phyloP scores from a whole-genome alignment of 2,113 vertebrate genomes.

The Rynchops niger region DNA sequence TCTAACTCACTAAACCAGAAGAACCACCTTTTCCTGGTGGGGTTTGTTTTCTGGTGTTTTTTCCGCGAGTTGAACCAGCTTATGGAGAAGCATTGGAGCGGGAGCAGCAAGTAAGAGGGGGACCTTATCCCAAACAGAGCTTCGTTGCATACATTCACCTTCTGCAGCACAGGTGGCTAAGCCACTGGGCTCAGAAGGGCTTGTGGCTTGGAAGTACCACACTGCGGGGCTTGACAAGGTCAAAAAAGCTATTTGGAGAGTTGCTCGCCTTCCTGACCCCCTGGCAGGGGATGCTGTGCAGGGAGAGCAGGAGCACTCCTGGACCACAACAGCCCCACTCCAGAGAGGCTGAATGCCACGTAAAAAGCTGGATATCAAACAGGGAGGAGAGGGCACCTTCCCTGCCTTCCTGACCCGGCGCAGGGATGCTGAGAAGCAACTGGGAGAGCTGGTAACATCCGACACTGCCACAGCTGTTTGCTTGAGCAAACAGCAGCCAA shows the following conservation, averaged over 20 bases:
- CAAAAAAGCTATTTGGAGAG: neutral
- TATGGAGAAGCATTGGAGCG: rapidly evolving
- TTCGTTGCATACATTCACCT: too few relatives aligned
- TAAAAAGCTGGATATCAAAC: neutral
- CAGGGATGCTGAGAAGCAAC: neutral
- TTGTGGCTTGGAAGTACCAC: neutral
- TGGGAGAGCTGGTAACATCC: neutral
- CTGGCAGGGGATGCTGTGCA: neutral
- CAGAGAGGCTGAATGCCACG: neutral
- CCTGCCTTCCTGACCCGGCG: neutral
- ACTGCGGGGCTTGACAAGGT: rapidly evolving
- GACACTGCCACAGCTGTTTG: neutral
- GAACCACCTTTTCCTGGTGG: neutral
- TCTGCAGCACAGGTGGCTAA: neutral
- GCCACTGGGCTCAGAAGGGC: neutral
- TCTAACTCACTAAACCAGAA: neutral
- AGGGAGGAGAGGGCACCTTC: neutral
- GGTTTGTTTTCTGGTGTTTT: neutral
- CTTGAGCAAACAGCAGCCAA: neutral
- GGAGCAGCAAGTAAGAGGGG: neutral
- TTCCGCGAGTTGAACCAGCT: rapidly evolving
- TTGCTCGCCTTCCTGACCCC: rapidly evolving
- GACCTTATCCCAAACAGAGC: neutral
- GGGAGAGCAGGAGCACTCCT: neutral
- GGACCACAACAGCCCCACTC: neutral